These are phyloP conservation scores for Lasioglossum morio DNA, from an alignment of 2,888 invertebrate species.

Conservation along the genomic window DNA sequence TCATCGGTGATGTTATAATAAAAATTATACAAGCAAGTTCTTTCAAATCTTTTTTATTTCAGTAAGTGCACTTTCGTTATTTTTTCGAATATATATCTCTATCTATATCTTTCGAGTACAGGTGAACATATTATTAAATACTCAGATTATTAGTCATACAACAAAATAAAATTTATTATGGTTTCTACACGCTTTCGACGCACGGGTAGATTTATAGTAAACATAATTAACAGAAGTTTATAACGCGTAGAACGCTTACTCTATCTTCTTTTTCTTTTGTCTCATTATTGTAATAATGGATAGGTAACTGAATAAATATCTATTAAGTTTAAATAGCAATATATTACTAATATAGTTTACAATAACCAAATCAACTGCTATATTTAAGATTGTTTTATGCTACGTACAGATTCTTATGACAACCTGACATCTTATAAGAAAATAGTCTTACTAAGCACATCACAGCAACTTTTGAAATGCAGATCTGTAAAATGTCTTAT, in stretches of 20 bases:
- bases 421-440: slow-evolving; percentile 73
- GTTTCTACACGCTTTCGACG: slow-evolving; percentile 26
- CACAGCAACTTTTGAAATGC: slow-evolving; percentile 80
- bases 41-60: slow-evolving; percentile 37
- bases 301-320: slow-evolving; percentile 58
- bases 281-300: slow-evolving; percentile 28
- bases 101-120: slow-evolving; percentile 19
- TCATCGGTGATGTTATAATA: slow-evolving; percentile 46
- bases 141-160: slow-evolving; percentile 29
- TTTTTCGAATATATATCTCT: slow-evolving; percentile 1
- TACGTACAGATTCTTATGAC: slow-evolving; percentile 68
- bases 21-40: slow-evolving; percentile 33
- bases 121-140: slow-evolving; percentile 40
- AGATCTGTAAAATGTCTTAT: slow-evolving; percentile 73
- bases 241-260: slow-evolving; percentile 22
- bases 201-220: slow-evolving; percentile 12
- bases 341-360: slow-evolving; percentile 77
- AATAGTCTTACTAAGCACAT: slow-evolving; percentile 79
- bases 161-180: slow-evolving; percentile 47
- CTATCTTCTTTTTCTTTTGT: not conserved
- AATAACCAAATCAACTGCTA: slow-evolving; percentile 73
- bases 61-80: slow-evolving; percentile 46
- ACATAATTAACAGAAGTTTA: slow-evolving; percentile 34
- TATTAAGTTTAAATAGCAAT: slow-evolving; percentile 68
- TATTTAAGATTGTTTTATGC: slow-evolving; percentile 67